Percentiles rank a stretch among this genome's conserved stretches.
These are phyloP conservation scores for Phocoena sinus DNA, from an alignment of 2,113 vertebrate species.

Conservation along the genomic window DNA sequence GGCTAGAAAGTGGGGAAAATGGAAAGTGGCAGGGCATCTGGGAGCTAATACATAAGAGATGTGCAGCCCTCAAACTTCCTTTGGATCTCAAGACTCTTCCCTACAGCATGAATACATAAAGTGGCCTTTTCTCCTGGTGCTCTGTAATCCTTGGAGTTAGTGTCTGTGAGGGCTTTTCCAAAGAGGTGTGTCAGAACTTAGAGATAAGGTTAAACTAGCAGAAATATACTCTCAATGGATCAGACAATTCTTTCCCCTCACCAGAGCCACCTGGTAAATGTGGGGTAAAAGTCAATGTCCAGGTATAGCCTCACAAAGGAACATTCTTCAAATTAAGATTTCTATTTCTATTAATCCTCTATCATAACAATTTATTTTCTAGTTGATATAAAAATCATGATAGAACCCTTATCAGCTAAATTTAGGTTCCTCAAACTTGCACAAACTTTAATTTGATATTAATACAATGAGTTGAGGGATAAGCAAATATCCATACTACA, in stretches of 20 bases:
- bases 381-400: not conserved
- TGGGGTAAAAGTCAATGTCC: not conserved
- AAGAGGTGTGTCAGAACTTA: not conserved
- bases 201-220: not conserved
- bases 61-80: not conserved
- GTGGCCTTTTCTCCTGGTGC: not conserved
- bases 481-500: not conserved
- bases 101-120: not conserved
- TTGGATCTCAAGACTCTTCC: not conserved
- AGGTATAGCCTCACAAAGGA: not conserved
- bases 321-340: not conserved
- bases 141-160: not conserved
- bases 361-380: not conserved
- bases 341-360: not conserved
- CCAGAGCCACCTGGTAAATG: not conserved
- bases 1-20: not conserved
- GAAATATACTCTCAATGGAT: not conserved
- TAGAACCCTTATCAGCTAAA: not conserved
- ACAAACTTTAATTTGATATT: not conserved
- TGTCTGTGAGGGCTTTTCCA: not conserved
- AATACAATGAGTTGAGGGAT: not conserved
- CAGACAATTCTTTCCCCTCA: not conserved
- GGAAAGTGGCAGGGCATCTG: not conserved
- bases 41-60: not conserved
- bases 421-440: not conserved